Percentiles rank a stretch among this genome's conserved stretches.
phyloP scores from a whole-genome alignment of 2,888 invertebrate genomes.

The Coleophora deauratella region DNA sequence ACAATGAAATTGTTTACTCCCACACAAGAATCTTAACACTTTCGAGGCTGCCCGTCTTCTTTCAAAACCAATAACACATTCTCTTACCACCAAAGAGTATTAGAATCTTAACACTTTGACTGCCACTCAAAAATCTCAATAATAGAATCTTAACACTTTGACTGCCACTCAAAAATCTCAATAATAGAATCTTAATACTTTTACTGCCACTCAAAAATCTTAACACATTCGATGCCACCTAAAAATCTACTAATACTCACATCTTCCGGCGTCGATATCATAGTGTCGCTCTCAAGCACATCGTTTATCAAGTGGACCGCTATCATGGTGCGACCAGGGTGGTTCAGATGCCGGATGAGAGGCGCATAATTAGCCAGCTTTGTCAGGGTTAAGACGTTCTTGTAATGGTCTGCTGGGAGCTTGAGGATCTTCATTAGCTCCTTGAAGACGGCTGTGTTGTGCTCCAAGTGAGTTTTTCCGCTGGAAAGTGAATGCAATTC shows the following conservation, averaged over 20 bases:
- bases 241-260: constrained; percentile 55
- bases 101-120: no score
- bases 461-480: constrained; percentile 74
- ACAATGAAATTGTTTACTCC: no score
- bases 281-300: constrained; percentile 91
- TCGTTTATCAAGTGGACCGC: constrained; percentile 93
- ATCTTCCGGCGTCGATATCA: constrained; percentile 91
- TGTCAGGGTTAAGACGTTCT: constrained; percentile 90
- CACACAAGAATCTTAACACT: no score
- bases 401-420: constrained; percentile 96
- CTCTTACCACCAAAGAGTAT: no score
- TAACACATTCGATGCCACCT: no score
- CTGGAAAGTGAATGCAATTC: constrained; percentile 60
- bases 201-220: no score
- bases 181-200: no score
- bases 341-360: constrained; percentile 89
- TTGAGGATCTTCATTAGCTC: constrained; percentile 95
- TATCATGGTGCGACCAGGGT: constrained; percentile 87
- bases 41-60: no score
- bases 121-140: no score
- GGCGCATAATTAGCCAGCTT: constrained; percentile 91
- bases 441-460: constrained; percentile 88
- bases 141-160: no score
- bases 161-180: no score
- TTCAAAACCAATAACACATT: no score